These are phyloP conservation scores for Alaudala cheleensis DNA, from an alignment of 2,113 vertebrate genomes.

Conservation along the genomic window DNA sequence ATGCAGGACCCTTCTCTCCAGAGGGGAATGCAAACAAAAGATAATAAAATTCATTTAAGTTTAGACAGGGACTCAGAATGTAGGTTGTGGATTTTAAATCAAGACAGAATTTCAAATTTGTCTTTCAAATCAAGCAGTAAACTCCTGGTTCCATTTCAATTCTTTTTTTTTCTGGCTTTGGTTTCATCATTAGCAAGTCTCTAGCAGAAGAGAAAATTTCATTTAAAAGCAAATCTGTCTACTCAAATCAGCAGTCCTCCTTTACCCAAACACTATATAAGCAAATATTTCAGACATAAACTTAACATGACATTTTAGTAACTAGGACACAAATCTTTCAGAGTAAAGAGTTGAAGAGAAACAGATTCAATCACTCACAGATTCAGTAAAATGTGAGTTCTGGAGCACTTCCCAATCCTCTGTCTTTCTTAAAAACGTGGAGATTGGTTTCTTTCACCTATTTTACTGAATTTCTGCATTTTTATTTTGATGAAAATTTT, in stretches of 20 bases:
- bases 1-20: not conserved
- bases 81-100: not conserved
- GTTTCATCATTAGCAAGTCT: not conserved
- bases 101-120: not conserved
- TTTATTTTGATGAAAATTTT: slow-evolving; percentile 29
- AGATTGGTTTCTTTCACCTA: not conserved
- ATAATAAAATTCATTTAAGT: not conserved
- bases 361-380: slow-evolving; percentile 7
- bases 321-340: not conserved
- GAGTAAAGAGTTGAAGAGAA: not conserved
- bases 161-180: not conserved
- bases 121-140: slow-evolving; percentile 7
- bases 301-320: not conserved
- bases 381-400: not conserved
- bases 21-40: not conserved
- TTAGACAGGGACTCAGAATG: not conserved
- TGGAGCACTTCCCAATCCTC: not conserved
- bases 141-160: not conserved
- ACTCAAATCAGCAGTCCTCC: not conserved
- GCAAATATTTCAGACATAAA: slow-evolving; percentile 16
- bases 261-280: not conserved
- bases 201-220: not conserved
- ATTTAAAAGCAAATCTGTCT: slow-evolving; percentile 26
- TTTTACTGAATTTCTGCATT: not conserved
- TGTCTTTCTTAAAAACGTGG: not conserved